Evolutionary conservation across 2,113 vertebrate species (phyloP).

Genomic region (Electrona antarctica): DNA sequence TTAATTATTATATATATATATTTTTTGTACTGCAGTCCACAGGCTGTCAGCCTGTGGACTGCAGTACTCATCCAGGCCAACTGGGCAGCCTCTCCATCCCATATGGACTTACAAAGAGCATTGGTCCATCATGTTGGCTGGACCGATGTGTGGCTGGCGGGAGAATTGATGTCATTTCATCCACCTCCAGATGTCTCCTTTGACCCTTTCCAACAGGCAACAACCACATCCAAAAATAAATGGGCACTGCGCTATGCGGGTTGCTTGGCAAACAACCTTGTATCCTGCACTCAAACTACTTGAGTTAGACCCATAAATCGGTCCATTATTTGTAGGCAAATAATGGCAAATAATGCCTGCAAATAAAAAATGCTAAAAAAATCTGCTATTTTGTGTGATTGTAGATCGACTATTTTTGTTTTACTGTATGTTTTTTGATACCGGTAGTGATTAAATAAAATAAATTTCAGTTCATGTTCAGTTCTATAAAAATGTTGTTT

Average conservation of each 20-base stretch:
- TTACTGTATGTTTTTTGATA: too few species aligned
- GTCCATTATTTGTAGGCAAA: too few species aligned
- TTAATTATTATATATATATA: neutral
- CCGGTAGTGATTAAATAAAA: too few species aligned
- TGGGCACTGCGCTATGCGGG: neutral
- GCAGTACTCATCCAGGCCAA: neutral
- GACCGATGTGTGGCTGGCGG: slow-evolving; percentile 5
- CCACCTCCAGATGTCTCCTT: slow-evolving; percentile 32
- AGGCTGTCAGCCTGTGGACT: neutral
- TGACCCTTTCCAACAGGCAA: slow-evolving; percentile 20
- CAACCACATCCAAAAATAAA: neutral
- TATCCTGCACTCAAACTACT: neutral
- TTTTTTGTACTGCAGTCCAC: neutral
- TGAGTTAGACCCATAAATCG: too few species aligned
- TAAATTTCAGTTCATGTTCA: too few species aligned
- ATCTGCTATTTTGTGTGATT: too few species aligned
- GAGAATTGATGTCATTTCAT: slow-evolving; percentile 23
- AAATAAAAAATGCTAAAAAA: too few species aligned
- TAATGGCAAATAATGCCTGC: too few species aligned
- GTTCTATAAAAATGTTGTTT: too few species aligned
- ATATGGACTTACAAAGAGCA: slow-evolving; percentile 2
- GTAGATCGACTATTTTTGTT: too few species aligned
- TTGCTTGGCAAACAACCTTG: neutral
- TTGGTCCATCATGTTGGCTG: slow-evolving; percentile 15
- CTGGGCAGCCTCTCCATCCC: neutral